Base-by-base conservation (phyloP, 2,797 vertebrate species). In the Knipowitschia caucasica region DNA sequence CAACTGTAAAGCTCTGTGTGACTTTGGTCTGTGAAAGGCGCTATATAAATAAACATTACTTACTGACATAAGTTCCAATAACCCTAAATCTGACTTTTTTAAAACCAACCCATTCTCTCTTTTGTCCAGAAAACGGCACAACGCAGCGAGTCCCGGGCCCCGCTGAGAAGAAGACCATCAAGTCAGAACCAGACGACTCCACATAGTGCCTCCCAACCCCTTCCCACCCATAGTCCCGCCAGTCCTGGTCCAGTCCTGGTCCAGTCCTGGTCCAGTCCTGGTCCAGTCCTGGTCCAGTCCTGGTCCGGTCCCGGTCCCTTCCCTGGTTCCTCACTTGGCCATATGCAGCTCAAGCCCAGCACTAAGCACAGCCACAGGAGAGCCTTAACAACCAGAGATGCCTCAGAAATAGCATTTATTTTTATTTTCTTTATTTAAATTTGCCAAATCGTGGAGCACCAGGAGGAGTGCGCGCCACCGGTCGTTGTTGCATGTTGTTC, bases 351-450 rank as follows among this genome's bases (percentile, higher is more conserved):
- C 73, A 59, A 79, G 77, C 81, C 80, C 42, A 88, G 89, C 89
- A 89, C 89, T 90, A 90, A 90, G 89, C 88, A 89, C 91, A 92
- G 91, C 90, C 89, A 91, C 86, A 89, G 92, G 86, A 82, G 90
- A 95, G 96, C 96, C 95, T 98, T 99, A 99, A 98, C 93, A 94
- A 98, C 95, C 96, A 92, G 90, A 50, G 94, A 93, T 98, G 95
- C 96, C 96, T 99, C 95, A 94, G 90, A 77, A 88, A 87, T 87
- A 85, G 77, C 81, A 81, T 86, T 86, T 85, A 86, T 82, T 88
- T 86, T 81, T 83, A 63, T 80, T 80, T 71, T 53, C 62, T 84
- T 71, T 52, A 40, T 83, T 77, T 53, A 7, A 42, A 72, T 77
- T 85, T 77, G 86, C 88, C 89, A 86, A 91, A 90, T 88, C 85